Base-by-base conservation (phyloP, 2,888 invertebrate species). In the Melieria crassipennis region DNA sequence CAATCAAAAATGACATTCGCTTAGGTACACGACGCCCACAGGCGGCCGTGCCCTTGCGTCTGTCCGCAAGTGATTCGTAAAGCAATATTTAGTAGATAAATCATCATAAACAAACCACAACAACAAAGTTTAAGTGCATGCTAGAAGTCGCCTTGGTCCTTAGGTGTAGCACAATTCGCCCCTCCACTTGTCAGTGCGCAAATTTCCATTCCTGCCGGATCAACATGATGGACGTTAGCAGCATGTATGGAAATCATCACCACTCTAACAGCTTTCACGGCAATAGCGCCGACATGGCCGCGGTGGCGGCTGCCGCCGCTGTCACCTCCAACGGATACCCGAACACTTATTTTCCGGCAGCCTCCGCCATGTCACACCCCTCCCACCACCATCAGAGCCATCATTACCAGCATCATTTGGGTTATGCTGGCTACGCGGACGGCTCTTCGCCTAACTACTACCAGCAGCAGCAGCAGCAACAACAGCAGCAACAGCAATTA, bases 171-270 rank as follows among this genome's bases (percentile, higher is more conserved):
- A 30, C 30, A 30, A 30, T 30, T 30, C 30, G 2, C 30, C 30
- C 30, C 30, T 30, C 30, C 30, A 30, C 3, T 30, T 30, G 30
- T 30, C 30, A 30, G 30, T 30, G 30, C 30, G 3, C 30, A 2
- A 30, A 30, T 52, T 52, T 48, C 64, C 48, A 43, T 16, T 46
- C 67, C 76, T 75, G 73, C 71, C 76, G 43, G 68, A 77, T 77
- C 84, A 87, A 86, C 83, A 87, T 87, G 87, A 87, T 87, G 87
- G 87, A 87, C 87, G 85, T 87, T 79, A 84, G 86, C 82, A 84
- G 86, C 80, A 87, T 87, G 87, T 87, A 87, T 80, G 87, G 87
- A 78, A 86, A 85, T 83, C 86, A 86, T 80, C 83, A 83, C 75
- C 78, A 77, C 69, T 78, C 82, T 50, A 83, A 80, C 75, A 80